Evolutionary conservation across 2,888 invertebrate species (phyloP).

Genomic region (Cryptocephalus primarius): DNA sequence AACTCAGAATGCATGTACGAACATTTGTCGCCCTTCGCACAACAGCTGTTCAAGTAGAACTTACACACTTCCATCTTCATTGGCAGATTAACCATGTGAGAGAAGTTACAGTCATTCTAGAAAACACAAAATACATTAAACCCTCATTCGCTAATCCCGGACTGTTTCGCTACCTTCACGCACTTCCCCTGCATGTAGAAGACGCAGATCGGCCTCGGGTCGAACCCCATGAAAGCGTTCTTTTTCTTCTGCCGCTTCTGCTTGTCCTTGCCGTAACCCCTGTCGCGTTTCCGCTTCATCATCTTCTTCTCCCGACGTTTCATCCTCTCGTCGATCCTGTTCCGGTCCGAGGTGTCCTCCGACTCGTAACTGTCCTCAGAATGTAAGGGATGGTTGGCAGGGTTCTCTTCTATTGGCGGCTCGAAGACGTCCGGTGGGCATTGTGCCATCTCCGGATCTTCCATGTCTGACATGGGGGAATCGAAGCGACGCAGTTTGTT

Average conservation of each 20-base stretch:
- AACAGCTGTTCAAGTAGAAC: slow-evolving; percentile 91
- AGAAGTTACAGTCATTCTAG: slow-evolving; percentile 76
- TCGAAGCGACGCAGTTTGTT: slow-evolving; percentile 45
- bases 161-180: slow-evolving; percentile 42
- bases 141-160: not conserved
- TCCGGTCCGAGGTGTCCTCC: slow-evolving; percentile 40
- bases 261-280: slow-evolving; percentile 14
- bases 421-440: too few species aligned
- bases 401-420: not conserved
- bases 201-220: slow-evolving; percentile 53
- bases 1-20: slow-evolving; percentile 94
- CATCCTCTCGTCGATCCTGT: slow-evolving; percentile 15
- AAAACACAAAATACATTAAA: slow-evolving; percentile 16
- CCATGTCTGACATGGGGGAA: slow-evolving; percentile 41
- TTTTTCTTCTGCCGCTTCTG: slow-evolving; percentile 2
- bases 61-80: slow-evolving; percentile 92
- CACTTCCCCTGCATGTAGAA: slow-evolving; percentile 87
- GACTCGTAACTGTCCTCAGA: slow-evolving; percentile 44
- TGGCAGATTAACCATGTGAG: slow-evolving; percentile 71
- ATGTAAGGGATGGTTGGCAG: slow-evolving; percentile 15
- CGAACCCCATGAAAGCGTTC: slow-evolving; percentile 42
- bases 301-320: slow-evolving; percentile 9
- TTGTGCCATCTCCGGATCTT: slow-evolving; percentile 69
- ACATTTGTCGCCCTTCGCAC: slow-evolving; percentile 91
- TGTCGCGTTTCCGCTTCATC: slow-evolving; percentile 4